phyloP scores from a whole-genome alignment of 2,797 vertebrate species.

The Siniperca undulata region DNA sequence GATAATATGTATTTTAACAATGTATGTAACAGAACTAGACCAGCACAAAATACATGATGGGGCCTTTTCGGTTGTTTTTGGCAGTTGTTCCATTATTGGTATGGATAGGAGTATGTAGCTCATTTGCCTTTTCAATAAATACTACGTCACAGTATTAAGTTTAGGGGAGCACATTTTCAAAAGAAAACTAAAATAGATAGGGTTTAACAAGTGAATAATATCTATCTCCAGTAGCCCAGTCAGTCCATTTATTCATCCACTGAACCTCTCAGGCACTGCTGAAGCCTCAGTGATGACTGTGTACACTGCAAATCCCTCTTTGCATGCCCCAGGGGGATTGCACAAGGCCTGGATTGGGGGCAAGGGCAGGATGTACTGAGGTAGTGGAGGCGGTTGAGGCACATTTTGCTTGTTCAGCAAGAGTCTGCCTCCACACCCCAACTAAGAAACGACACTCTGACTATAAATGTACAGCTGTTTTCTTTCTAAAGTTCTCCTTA shows the following conservation, averaged over 20 bases:
- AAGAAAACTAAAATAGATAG: neutral
- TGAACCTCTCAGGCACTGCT: conserved; percentile 56
- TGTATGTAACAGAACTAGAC: neutral
- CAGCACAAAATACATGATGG: neutral
- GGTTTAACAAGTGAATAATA: conserved; percentile 10
- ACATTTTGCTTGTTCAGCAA: conserved; percentile 85
- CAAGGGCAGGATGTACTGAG: conserved; percentile 54
- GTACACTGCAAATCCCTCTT: conserved; percentile 85
- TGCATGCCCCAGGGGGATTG: conserved; percentile 76
- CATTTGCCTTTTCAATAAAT: neutral
- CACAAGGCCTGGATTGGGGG: conserved; percentile 50
- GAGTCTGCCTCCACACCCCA: conserved; percentile 26
- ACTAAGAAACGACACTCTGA: conserved; percentile 4
- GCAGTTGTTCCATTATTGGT: neutral
- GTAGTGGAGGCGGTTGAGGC: conserved; percentile 29
- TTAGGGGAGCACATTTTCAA: neutral
- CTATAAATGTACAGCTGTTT: neutral
- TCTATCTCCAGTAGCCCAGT: conserved; percentile 4
- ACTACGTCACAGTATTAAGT: neutral
- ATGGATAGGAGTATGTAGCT: neutral
- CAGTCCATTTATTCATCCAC: conserved; percentile 35
- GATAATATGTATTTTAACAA: neutral
- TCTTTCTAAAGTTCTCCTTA: neutral
- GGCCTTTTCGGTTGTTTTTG: neutral
- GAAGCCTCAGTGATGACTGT: conserved; percentile 80